Evolutionary conservation across 2,113 vertebrate genomes (phyloP), one percentile per base, ranked within the genome.

Genomic region (Diphyllodes magnificus): DNA sequence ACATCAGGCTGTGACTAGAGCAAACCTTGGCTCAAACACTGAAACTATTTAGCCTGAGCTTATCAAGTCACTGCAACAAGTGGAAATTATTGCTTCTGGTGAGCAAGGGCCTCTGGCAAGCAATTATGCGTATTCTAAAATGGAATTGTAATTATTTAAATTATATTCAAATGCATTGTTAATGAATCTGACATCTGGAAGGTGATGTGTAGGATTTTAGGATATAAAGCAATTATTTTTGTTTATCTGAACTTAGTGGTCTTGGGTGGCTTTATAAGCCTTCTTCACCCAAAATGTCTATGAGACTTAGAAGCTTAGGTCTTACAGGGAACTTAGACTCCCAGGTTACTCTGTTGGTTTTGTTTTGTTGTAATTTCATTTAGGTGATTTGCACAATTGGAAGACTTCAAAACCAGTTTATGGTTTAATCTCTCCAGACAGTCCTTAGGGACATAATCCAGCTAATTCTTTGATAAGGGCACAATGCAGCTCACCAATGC

Each of bases 61-160:
- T 65, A 66, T 96, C 87, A 80, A 88, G 51, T 79, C 64, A 68
- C 65, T 54, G 31, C 60, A 80, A 95, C 71, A 88, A 95, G 56
- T 86, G 45, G 49, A 95, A 96, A 86, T 86, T 88, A 68, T 45
- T 93, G 31, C 54, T 92, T 77, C 57, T 92, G 63, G 54, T 85
- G n/a, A 94, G 54, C 23, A 56, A 87, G 14, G 42, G 50, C 82
- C 72, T 96, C 87, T 82, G 68, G 84, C 76, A 94, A 96, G 76
- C 79, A 77, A 73, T 87, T 83, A 69, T 37, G 42, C 35, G 33
- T 73, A 28, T 86, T 95, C 81, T 86, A 14, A 93, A 94, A 94
- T 81, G 51, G 14, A 16, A 56, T 64, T 94, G 86, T 83, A 80
- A 90, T 96, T 96, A 90, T 96, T 93, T 81, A 94, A 93, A 92